Evolutionary conservation across 2,888 invertebrate species (phyloP), one percentile per base, ranked within the genome.

Genomic region (Ferdinandea cuprea): DNA sequence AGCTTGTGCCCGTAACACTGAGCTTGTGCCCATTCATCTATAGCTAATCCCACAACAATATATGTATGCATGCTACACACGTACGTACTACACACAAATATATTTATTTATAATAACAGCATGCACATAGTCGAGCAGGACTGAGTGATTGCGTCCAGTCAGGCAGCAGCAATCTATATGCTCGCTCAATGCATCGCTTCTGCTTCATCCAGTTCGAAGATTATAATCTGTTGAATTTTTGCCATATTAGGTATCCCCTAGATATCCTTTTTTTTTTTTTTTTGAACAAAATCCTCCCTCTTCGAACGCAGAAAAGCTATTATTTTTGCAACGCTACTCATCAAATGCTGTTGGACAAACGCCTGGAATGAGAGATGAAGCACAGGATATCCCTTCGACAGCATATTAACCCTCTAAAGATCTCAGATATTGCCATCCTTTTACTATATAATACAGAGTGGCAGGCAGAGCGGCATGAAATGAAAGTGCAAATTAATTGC

Each of bases 401-500:
- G 71, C 76, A 77, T 81, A 81, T 72, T 76, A 81, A 81, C 81
- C 81, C 81, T 66, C 65, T 61, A 72, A 81, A 77, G 81, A 81
- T 77, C 52, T 72, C 54, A 65, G 80, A 76, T 81, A 81, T 76
- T 69, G 65, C 77, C 76, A 48, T 66, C 59, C 35, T 42, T 42
- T 30, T n/a, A n/a, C n/a, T n/a, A n/a, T n/a, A n/a, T n/a, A n/a
- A n/a, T 46, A 19, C 4, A 44, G 52, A 68, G 56, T 66, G 72
- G n/a, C n/a, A n/a, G 56, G 72, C 21, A 56, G n/a, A n/a, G n/a
- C 37, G 68, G 66, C 72, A 78, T 73, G 66, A 73, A 77, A 72
- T 48, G 63, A 80, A 80, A 87, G 87, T 85, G 86, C 69, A 87
- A 89, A 89, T 89, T 89, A 89, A 89, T 89, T 89, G 89, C 89